Evolutionary conservation across 2,888 invertebrate species (phyloP), one percentile per base, ranked within the genome.

Genomic region (Lysandra bellargus): DNA sequence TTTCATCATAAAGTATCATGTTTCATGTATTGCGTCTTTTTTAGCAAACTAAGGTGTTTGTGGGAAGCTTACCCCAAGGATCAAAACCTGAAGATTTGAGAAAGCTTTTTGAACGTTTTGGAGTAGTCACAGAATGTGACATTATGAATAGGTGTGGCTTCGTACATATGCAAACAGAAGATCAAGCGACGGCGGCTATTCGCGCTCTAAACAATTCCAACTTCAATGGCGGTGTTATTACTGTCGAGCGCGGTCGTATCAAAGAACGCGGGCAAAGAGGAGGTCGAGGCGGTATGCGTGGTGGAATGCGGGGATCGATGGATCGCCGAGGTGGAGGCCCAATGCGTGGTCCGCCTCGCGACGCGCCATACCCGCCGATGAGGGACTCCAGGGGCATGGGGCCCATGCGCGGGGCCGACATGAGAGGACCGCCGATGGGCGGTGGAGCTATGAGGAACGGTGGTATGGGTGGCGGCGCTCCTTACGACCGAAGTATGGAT

Each of bases 111-210:
- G 96, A 97, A 84, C 96, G 97, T 79, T 98, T 97, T 90, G 98
- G 98, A 75, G 96, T 96, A 80, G 98, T 99, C 6, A 97, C 97
- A 30, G 99, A 99, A 91, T 98, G 98, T 91, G 99, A 99, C 89
- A 98, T 99, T 80, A 97, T 99, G 95, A 98, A 98, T 90, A 96
- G 98, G 81, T 99, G 98, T 90, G 99, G 98, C 12, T 99, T 99
- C 93, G 97, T 99, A 78, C 98, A 98, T 91, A 97, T 98, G 96
- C 97, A 97, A 87, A 96, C 97, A 33, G 96, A 96, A 85, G 97
- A 97, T 78, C 96, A 98, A 90, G 98, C 98, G 3, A 95, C 96
- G 75, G 96, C 96, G 80, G 98, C 98, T 0, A 98, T 98, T 84
- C 95, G 96, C 82, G 97, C 96, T 53, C 92, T 98, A 53, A 97